A percentile compares a stretch with the other conserved stretches of the same genome.
Evolutionary conservation across 2,888 invertebrate species (phyloP).

Genomic region (Ctena decussata): DNA sequence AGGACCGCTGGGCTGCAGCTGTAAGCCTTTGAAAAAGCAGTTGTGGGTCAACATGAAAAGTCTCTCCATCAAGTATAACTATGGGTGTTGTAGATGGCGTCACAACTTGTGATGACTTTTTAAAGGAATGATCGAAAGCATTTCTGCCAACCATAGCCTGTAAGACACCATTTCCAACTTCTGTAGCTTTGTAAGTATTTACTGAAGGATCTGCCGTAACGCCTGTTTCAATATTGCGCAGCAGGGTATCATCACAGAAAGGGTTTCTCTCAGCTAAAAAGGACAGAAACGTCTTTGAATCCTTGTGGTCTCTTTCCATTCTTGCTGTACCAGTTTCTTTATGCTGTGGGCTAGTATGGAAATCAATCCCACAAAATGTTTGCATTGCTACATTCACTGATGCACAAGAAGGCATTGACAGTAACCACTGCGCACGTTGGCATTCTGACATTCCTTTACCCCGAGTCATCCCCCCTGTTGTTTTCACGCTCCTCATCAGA

Average conservation of each 20-base stretch:
- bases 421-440: constrained; percentile 53
- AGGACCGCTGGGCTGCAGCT: not conserved
- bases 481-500: constrained; percentile 70
- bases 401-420: constrained; percentile 56
- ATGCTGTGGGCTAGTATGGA: constrained; percentile 28
- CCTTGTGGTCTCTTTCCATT: not conserved
- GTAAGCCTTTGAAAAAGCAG: not conserved
- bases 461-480: constrained; percentile 65
- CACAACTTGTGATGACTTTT: not conserved
- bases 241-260: not conserved
- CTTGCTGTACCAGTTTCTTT: constrained; percentile 39
- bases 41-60: constrained; percentile 19
- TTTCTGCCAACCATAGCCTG: not conserved
- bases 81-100: not conserved
- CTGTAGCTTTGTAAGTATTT: not conserved
- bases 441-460: constrained; percentile 62
- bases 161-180: not conserved
- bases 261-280: not conserved
- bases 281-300: not conserved
- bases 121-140: not conserved
- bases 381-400: constrained; percentile 60
- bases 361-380: constrained; percentile 29
- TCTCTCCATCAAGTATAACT: not conserved
- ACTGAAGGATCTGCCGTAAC: not conserved
- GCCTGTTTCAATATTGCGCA: not conserved